Percentiles rank a stretch among this genome's conserved stretches.
Evolutionary conservation across 2,888 invertebrate species (phyloP).

Genomic region (Spialia ferax): DNA sequence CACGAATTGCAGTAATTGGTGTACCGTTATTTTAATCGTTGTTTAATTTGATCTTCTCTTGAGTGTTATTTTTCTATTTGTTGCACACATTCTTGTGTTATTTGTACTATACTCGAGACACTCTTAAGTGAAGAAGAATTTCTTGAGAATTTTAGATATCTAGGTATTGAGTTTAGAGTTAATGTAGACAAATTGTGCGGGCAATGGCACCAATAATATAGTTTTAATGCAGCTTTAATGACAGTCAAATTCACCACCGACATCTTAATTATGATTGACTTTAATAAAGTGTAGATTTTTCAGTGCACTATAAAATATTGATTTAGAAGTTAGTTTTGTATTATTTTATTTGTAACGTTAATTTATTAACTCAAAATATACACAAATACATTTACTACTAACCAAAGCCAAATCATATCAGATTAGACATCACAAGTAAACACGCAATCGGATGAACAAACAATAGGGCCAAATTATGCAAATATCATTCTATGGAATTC

Average conservation of each 20-base stretch:
- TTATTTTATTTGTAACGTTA: too few species aligned
- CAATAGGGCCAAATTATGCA: slow-evolving; percentile 38
- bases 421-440: slow-evolving; percentile 26
- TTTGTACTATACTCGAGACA: slow-evolving; percentile 9
- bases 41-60: slow-evolving; percentile 35
- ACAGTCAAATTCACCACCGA: too few species aligned
- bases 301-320: too few species aligned
- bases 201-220: too few species aligned
- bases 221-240: too few species aligned
- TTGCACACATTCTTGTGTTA: slow-evolving; percentile 12
- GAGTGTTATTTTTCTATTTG: slow-evolving; percentile 23
- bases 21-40: slow-evolving; percentile 43
- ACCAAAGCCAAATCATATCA: slow-evolving; percentile 20
- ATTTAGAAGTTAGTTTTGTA: too few species aligned
- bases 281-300: too few species aligned
- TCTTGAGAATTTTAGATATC: not conserved
- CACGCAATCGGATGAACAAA: slow-evolving; percentile 34
- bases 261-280: too few species aligned
- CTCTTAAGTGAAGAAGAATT: too few species aligned
- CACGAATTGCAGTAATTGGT: slow-evolving; percentile 24
- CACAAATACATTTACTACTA: not conserved
- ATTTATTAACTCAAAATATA: not conserved
- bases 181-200: not conserved
- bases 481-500: slow-evolving; percentile 17
- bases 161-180: not conserved